Base-by-base conservation (phyloP, 1,140 invertebrate genomes). In the Camponotus floridanus region DNA sequence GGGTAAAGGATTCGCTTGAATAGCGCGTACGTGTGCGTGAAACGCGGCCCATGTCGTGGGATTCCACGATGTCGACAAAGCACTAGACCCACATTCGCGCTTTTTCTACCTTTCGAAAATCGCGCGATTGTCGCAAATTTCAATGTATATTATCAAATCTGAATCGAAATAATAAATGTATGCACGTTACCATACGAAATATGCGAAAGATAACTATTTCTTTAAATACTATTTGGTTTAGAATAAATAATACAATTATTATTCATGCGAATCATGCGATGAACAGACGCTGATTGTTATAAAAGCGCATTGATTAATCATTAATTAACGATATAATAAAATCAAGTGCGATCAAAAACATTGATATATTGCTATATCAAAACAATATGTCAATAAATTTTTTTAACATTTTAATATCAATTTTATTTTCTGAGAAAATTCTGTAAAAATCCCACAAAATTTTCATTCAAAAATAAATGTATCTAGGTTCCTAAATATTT, bases 41-140 rank as follows among this genome's bases (percentile, higher is more conserved):
- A 86, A 88, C 87, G 39, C 39, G 59, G 51, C 36, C 71, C 84
- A 89, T 89, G 61, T 48, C 76, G 87, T 88, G 87, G 26, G 87
- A 89, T 9, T 74, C 76, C 5, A 26, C 15, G 3, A 48, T 13
- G 61, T 73, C 36, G 45, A 33, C 26, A 15, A 83, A 36, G 45
- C 48, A 57, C 18, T 5, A 59, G 13, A 65, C 62, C 26, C 0
- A 48, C 39, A 42, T 64, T 74, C 21, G 42, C 45, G 21, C 26
- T 68, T 70, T 76, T 86, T 79, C 42, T 6, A 2, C 18, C 26
- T 7, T 59, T 21, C 36, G 73, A 87, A 65, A 76, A 83, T 86
- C 61, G 55, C 55, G 45, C 59, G 21, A 51, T 70, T 88, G 67
- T 85, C 86, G 42, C 8, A 65, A 79, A 45, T 79, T 88, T 88